phyloP scores from a whole-genome alignment of 2,113 vertebrate species.

The Trinectes maculatus region DNA sequence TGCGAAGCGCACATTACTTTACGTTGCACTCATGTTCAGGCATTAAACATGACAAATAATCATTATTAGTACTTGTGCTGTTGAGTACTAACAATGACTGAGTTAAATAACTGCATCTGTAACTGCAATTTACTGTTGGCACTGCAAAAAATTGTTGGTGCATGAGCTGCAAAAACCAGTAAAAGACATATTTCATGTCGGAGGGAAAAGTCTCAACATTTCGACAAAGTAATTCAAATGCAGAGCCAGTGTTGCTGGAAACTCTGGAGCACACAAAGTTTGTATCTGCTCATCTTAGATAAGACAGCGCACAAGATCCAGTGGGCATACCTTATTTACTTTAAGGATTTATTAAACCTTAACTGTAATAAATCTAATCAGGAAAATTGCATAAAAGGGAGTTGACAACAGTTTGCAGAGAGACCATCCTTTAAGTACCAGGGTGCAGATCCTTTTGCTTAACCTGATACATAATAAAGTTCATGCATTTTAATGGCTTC shows the following conservation, averaged over 20 bases:
- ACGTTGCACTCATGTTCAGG: too few species aligned
- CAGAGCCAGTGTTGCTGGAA: conserved; percentile 12
- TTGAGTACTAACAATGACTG: neutral
- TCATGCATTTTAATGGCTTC: too few species aligned
- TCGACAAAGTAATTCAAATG: conserved; percentile 9
- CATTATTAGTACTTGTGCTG: neutral
- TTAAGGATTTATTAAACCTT: conserved; percentile 8
- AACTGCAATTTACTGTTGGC: neutral
- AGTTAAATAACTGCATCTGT: neutral
- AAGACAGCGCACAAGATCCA: conserved; percentile 4
- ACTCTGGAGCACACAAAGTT: conserved; percentile 22
- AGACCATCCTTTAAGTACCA: neutral
- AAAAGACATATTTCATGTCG: neutral
- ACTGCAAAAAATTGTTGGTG: neutral
- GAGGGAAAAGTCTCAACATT: neutral
- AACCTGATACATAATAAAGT: too few species aligned
- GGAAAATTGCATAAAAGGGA: neutral
- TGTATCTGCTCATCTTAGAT: conserved; percentile 34
- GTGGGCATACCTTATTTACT: neutral
- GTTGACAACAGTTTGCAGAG: neutral
- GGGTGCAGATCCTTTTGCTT: conserved; percentile 9
- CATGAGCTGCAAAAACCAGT: conserved; percentile 6
- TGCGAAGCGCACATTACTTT: neutral
- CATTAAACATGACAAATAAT: too few species aligned
- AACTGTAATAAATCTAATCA: neutral